Base-by-base conservation (phyloP, 2,113 vertebrate species). In the Uria lomvia region DNA sequence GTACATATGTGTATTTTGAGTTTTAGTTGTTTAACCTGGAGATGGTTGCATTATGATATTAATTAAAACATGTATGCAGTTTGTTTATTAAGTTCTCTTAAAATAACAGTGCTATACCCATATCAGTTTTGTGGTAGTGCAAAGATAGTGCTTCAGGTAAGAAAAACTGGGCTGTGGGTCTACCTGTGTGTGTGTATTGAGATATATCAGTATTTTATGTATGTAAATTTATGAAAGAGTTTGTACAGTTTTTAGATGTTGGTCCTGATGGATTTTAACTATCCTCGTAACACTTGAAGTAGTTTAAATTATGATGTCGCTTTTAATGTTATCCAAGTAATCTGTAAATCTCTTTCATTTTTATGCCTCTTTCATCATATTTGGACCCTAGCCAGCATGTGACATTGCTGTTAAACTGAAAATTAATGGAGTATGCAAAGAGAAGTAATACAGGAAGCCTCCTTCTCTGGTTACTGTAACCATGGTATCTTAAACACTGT, bases 401-500 rank as follows among this genome's bases (percentile, higher is more conserved):
- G 71, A 29, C 6, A 15, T 50, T 60, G 58, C 62, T 78, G 34
- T 75, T 82, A 85, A 91, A 95, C 17, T 49, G 52, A 65, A 87
- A 85, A 91, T 86, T 81, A 66, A 36, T 68, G 59, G 66, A 40
- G 27, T 52, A 75, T 50, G 80, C 53, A 66, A 78, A 93, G 81
- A 67, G 42, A 53, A n/a, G 65, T 21, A 62, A 38, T 40, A 19
- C 6, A 76, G 58, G 38, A 84, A 86, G 45, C 45, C 8, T 16
- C 21, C 18, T 72, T 36, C 53, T 88, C 62, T 93, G 81, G 63
- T 76, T 77, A 87, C 75, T 77, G 79, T 94, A 96, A 75, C 93
- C 86, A 72, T 90, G 83, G 66, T 56, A 62, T 38, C 88, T 47
- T 58, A 85, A 72, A 71, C 63, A 43, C 23, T 43, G 72, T 83